Evolutionary conservation across 1,140 invertebrate species (phyloP).

Genomic region (Carposina sasakii): DNA sequence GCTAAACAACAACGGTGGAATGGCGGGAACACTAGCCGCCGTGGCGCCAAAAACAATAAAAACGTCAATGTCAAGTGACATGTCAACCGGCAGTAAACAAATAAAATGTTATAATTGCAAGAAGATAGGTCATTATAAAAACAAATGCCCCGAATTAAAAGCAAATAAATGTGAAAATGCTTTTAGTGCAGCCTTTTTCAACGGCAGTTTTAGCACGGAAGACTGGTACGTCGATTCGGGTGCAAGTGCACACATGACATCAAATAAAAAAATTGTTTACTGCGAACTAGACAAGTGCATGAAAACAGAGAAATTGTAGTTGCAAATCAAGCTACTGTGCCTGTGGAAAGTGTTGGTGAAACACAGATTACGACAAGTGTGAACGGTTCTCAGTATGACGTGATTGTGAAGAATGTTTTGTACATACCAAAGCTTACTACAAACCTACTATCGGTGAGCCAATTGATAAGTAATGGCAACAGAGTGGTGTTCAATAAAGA

Average conservation of each 20-base stretch:
- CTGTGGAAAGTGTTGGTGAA: conserved; percentile 19
- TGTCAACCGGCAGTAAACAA: conserved; percentile 10
- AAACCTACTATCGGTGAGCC: conserved; percentile 31
- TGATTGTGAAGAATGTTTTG: conserved; percentile 22
- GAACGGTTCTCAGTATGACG: conserved; percentile 14
- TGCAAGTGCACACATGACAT: conserved; percentile 31
- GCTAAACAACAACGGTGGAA: neutral
- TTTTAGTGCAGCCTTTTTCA: conserved; percentile 35
- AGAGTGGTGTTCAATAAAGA: conserved; percentile 21
- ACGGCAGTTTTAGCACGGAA: conserved; percentile 18
- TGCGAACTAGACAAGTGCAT: too few relatives aligned
- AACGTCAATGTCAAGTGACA: conserved; percentile 2
- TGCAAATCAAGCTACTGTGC: conserved; percentile 22
- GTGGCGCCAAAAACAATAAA: too few relatives aligned
- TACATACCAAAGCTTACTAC: conserved; percentile 30
- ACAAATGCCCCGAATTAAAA: conserved; percentile 27
- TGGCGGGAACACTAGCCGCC: too few relatives aligned
- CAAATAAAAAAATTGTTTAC: conserved; percentile 19
- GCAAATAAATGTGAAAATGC: conserved; percentile 21
- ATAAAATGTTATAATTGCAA: conserved; percentile 28
- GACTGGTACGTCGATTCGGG: conserved; percentile 43
- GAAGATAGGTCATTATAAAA: conserved; percentile 25
- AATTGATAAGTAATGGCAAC: conserved; percentile 33
- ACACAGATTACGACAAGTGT: conserved; percentile 18
- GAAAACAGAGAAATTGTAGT: conserved; percentile 24